Evolutionary conservation across 2,888 invertebrate genomes (phyloP), one percentile per base, ranked within the genome.

Genomic region (Apomyelois bistriatella): DNA sequence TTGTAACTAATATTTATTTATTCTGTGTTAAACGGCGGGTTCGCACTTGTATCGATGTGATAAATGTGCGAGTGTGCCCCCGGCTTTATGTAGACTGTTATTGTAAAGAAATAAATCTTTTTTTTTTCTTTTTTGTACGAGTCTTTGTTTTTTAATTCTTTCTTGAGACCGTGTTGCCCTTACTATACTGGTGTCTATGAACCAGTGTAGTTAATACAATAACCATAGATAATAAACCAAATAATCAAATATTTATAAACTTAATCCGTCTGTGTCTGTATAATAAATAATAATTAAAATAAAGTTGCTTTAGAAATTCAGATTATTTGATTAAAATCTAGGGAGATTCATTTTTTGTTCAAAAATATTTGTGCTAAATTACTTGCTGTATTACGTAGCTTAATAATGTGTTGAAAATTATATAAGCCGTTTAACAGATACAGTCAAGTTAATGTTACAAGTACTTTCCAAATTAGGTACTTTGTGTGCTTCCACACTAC

Each of bases 1-100:
- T 46, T 46, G 32, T 46, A n/a, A 46, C 15, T 16, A 12, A 28
- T 46, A 46, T 46, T 46, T 32, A 46, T 46, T 46, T 10, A 16
- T 15, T 22, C 2, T 22, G 22, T 22, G 10, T 32, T 32, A 32
- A 35, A 46, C 13, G 32, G 13, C 46, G 10, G 15, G 46, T 46
- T 10, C 32, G 8, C 46, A 46, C 46, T 46, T 46, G 46, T 46
- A 32, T 32, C 15, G 32, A 15, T 35, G 16, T 46, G 46, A 46
- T 46, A 46, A 43, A 46, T 15, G 32, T 32, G 9, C 46, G 12
- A 32, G 46, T 46, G 46, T 46, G 46, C 30, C 3, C 30, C 9
- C 9, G 30, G 30, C 13, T 13, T 46, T 22, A 38, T 13, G 22
- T 46, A 46, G 46, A 46, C 30, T 30, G 46, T 46, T 46, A 46